Conservation (phyloP, 2,888 invertebrate species). For the Andrena bucephala region DNA sequence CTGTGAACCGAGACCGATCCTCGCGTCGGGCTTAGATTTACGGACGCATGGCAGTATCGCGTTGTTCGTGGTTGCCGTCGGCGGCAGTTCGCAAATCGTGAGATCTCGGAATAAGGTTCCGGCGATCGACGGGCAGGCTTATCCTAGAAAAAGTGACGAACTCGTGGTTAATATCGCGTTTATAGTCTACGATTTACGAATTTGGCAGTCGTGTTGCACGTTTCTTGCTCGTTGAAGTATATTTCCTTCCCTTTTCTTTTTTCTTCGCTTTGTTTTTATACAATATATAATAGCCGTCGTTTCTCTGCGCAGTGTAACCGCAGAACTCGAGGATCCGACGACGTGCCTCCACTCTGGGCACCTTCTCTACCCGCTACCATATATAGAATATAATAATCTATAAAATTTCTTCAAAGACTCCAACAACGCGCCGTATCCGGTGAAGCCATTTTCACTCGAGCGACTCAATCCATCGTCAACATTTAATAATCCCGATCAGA, state of each 20-base stretch:
- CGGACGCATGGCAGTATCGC: slow-evolving; percentile 46
- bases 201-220: slow-evolving; percentile 67
- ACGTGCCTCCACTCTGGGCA: slow-evolving; percentile 33
- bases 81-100: background rate
- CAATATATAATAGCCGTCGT: slow-evolving; percentile 64
- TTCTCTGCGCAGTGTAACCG: slow-evolving; percentile 40
- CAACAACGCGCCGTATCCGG: slow-evolving; percentile 73
- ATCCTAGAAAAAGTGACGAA: slow-evolving; percentile 48
- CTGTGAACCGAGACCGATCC: slow-evolving; percentile 37
- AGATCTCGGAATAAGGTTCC: slow-evolving; percentile 10
- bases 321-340: slow-evolving; percentile 53
- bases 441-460: slow-evolving; percentile 66
- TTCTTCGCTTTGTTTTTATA: slow-evolving; percentile 51
- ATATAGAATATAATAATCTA: slow-evolving; percentile 69
- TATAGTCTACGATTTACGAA: slow-evolving; percentile 50
- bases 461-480: slow-evolving; percentile 68
- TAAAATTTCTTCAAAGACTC: slow-evolving; percentile 78
- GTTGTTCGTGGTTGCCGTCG: background rate
- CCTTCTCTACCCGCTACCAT: slow-evolving; percentile 48
- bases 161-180: slow-evolving; percentile 47
- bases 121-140: slow-evolving; percentile 40
- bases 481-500: slow-evolving; percentile 64
- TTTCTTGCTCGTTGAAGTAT: slow-evolving; percentile 12
- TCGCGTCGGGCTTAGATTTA: background rate
- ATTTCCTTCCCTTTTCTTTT: background rate